These are phyloP conservation scores for Leucozona laternaria DNA, from an alignment of 2,888 invertebrate genomes.

Conservation along the genomic window DNA sequence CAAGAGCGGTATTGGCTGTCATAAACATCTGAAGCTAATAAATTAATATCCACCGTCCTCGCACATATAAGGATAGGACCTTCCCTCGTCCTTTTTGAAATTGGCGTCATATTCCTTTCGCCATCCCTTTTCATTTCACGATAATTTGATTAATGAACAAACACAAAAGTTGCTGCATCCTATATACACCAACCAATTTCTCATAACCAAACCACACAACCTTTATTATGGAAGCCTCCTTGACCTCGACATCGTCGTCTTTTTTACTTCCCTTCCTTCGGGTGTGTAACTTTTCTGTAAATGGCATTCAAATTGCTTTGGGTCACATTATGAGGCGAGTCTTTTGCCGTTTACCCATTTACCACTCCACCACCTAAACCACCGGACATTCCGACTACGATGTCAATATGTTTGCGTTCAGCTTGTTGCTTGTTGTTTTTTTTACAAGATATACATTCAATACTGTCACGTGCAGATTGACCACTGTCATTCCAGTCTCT, in stretches of 20 bases:
- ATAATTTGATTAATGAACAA: conserved; percentile 69
- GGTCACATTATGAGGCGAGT: conserved; percentile 32
- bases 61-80: not conserved
- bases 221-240: not conserved
- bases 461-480: conserved; percentile 66
- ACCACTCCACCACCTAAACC: not conserved
- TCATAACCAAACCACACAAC: conserved; percentile 33
- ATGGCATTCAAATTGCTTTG: conserved; percentile 35
- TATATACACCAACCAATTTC: conserved; percentile 1
- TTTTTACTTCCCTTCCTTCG: conserved; percentile 9
- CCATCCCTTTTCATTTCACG: conserved; percentile 49
- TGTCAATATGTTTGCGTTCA: conserved; percentile 31
- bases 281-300: conserved; percentile 13
- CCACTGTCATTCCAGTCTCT: conserved; percentile 45
- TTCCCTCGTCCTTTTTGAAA: not conserved
- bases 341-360: conserved; percentile 22
- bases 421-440: conserved; percentile 42
- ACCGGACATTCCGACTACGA: not conserved
- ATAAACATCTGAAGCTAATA: conserved; percentile 56
- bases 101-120: conserved; percentile 5
- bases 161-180: conserved; percentile 38
- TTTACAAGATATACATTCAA: conserved; percentile 30
- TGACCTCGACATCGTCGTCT: not conserved
- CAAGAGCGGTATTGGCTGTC: conserved; percentile 43
- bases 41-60: conserved; percentile 59